Base-by-base conservation (phyloP, 2,888 invertebrate genomes). In the Tetrapedia diversipes region DNA sequence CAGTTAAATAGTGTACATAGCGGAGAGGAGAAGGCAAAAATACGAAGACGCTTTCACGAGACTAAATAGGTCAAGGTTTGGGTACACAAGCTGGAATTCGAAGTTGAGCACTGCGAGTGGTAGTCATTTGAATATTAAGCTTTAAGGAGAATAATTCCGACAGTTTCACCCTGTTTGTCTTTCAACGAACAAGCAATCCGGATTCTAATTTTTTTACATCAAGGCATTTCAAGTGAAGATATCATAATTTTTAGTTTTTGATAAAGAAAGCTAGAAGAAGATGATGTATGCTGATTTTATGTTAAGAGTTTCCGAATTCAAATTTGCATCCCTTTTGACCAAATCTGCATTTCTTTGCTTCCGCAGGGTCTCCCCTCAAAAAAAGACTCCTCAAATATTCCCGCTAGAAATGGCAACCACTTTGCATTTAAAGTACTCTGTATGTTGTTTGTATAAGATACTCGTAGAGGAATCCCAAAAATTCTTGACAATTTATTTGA, bases 21-120 rank as follows among this genome's bases (percentile, higher is more conserved):
- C 4, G 19, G 11, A 19, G 37, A 51, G n/a, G 27, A 14, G 19
- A 19, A 51, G 63, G 27, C 24, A 27, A 63, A 51, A 43, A 49
- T 37, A 32, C n/a, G 27, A 39, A 49, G 49, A 37, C 16, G 49
- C 37, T 37, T 37, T 27, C 27, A 27, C n/a, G 27, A 1, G 49
- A 14, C 19, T 49, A 63, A 63, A 51, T 63, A n/a, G 63, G 63
- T 63, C 63, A 63, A 51, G 63, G 63, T 63, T 63, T 49, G 16
- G 49, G 37, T 63, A 63, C 37, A 37, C 49, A 63, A 29, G 19
- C 19, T 4, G 27, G 27, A 19, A 43, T 37, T 39, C 49, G 19
- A 27, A 27, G 14, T 14, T 4, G 14, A 63, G 49, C 19, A 37
- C 37, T 29, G 63, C 37, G 27, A 37, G 27, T 63, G 32, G 32